Percentiles rank a stretch among this genome's conserved stretches.
Conservation (phyloP, 2,797 vertebrate species). For the Crax fasciolata region DNA sequence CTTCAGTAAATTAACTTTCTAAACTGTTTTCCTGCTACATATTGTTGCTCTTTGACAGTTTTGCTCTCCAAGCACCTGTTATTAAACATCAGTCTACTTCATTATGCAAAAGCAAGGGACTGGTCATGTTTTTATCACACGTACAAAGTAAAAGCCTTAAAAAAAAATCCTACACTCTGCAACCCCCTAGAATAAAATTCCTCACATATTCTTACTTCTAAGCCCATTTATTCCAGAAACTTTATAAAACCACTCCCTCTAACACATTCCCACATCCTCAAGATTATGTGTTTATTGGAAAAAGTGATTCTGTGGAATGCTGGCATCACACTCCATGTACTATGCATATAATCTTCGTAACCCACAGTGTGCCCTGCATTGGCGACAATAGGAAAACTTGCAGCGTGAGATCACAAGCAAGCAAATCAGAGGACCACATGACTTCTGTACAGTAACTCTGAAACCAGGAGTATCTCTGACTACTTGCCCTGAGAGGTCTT, state of each 20-base stretch:
- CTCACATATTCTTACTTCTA: not conserved
- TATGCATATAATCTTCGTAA: not conserved
- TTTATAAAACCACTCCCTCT: not conserved
- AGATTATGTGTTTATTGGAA: not conserved
- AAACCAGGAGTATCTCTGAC: not conserved
- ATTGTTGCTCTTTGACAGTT: not conserved
- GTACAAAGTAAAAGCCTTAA: not conserved
- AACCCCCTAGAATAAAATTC: not conserved
- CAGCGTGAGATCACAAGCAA: not conserved
- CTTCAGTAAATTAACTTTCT: not conserved
- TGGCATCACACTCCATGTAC: not conserved
- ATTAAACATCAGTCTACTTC: not conserved
- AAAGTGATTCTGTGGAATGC: constrained; percentile 35
- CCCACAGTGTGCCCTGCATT: not conserved
- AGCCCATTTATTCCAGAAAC: not conserved
- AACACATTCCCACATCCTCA: not conserved
- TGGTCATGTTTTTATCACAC: not conserved
- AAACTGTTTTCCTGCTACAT: not conserved
- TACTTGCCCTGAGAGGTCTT: not conserved
- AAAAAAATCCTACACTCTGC: not conserved
- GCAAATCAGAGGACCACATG: not conserved
- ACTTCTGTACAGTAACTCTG: not conserved
- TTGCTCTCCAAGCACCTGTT: not conserved
- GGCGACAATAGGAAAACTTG: not conserved
- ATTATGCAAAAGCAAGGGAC: not conserved